Evolutionary conservation across 2,888 invertebrate species (phyloP).

Genomic region (Lampropteryx suffumata): DNA sequence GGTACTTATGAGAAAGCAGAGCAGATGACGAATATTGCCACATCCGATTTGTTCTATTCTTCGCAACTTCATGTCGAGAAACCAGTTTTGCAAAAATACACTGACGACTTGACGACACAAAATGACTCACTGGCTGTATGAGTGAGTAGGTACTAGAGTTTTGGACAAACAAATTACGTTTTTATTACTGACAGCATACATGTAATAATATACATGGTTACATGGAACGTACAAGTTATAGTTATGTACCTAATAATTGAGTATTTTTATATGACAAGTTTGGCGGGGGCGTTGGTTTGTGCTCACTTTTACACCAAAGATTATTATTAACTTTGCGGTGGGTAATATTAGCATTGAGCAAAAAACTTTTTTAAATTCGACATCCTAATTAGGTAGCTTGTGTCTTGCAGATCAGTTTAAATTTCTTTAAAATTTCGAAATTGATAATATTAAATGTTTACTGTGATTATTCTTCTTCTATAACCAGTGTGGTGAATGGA

Average conservation of each 20-base stretch:
- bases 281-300: neutral
- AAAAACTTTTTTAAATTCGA: neutral
- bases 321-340: no score
- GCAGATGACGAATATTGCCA: conserved; percentile 10
- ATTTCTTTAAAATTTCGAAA: neutral
- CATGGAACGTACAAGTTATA: conserved; percentile 8
- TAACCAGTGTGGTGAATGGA: no score
- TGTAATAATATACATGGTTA: conserved; percentile 7
- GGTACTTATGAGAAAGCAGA: no score
- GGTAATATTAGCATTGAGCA: neutral
- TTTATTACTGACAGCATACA: conserved; percentile 25
- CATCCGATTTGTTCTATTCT: conserved; percentile 39
- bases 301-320: neutral
- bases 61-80: conserved; percentile 28
- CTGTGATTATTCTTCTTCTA: no score
- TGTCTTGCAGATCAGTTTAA: neutral
- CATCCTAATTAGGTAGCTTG: neutral
- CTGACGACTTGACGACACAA: conserved; percentile 22
- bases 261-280: neutral
- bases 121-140: conserved; percentile 49
- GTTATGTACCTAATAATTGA: no score
- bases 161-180: conserved; percentile 45
- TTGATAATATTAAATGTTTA: no score
- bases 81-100: conserved; percentile 56
- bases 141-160: conserved; percentile 36